These are phyloP conservation scores for Opisthocomus hoazin DNA, from an alignment of 2,113 vertebrate genomes.

Conservation along the genomic window DNA sequence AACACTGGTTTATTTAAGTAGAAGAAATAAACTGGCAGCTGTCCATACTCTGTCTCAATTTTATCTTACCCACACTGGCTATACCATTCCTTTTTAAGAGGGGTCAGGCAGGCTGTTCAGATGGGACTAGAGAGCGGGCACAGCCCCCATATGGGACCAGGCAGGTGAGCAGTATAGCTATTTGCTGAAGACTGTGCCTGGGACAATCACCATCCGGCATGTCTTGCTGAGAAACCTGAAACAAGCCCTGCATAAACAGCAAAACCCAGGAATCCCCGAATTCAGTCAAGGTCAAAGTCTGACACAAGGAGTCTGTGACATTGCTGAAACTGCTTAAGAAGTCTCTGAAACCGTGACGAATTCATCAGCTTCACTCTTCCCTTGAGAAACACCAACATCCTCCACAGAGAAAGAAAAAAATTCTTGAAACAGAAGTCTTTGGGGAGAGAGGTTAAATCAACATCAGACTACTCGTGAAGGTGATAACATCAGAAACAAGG, in stretches of 20 bases:
- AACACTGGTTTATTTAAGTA: neutral
- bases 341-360: neutral
- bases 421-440: neutral
- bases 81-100: neutral
- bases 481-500: neutral
- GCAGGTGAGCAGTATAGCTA: fast-evolving
- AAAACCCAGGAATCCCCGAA: neutral
- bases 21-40: neutral
- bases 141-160: fast-evolving
- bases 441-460: neutral
- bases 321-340: neutral
- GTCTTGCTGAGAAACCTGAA: neutral
- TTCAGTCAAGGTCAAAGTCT: neutral
- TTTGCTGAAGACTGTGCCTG: neutral
- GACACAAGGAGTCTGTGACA: neutral
- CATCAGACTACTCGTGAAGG: neutral
- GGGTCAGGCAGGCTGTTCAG: neutral
- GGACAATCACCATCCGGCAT: no score
- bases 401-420: neutral
- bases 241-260: neutral
- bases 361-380: neutral
- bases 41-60: neutral
- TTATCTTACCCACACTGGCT: neutral
- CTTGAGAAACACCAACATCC: neutral
- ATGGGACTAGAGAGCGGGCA: neutral